A percentile compares a stretch with the other conserved stretches of the same genome.
phyloP scores from a whole-genome alignment of 2,113 vertebrate species.

The Ictalurus furcatus region DNA sequence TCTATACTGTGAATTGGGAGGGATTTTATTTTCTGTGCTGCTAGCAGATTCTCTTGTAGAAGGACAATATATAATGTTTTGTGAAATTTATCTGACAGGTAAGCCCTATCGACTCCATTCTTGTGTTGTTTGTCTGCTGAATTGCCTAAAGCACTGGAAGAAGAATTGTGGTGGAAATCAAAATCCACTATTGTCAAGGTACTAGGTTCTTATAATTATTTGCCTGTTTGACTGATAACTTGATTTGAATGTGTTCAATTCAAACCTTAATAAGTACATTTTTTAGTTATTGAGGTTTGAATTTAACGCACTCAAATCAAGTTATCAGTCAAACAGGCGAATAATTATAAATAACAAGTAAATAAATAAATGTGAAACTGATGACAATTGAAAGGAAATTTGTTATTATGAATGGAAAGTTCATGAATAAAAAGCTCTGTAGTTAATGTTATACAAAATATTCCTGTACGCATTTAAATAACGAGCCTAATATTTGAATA shows the following conservation, averaged over 20 bases:
- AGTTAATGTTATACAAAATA: not conserved
- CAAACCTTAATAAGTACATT: not conserved
- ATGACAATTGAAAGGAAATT: not conserved
- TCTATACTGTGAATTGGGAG: not conserved
- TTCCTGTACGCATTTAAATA: not conserved
- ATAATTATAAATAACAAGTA: not conserved
- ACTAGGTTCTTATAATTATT: not conserved
- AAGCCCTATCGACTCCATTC: not conserved
- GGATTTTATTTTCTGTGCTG: not conserved
- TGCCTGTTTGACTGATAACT: not conserved
- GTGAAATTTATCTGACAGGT: conserved; percentile 8
- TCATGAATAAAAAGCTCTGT: not conserved
- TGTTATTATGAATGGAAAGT: not conserved
- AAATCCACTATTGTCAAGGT: not conserved
- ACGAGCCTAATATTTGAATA: not conserved
- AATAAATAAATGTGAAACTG: not conserved
- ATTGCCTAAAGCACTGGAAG: conserved; percentile 17
- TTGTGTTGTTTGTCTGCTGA: not conserved
- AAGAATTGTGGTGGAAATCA: not conserved
- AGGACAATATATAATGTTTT: not conserved
- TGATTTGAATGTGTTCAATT: not conserved
- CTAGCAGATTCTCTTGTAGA: too few species aligned
- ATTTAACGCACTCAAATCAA: too few species aligned
- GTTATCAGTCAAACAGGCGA: too few species aligned
- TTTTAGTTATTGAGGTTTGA: too few species aligned